Percentiles rank a stretch among this genome's conserved stretches.
These are phyloP conservation scores for Microcebus murinus DNA, from an alignment of 2,113 vertebrate genomes.

Conservation along the genomic window DNA sequence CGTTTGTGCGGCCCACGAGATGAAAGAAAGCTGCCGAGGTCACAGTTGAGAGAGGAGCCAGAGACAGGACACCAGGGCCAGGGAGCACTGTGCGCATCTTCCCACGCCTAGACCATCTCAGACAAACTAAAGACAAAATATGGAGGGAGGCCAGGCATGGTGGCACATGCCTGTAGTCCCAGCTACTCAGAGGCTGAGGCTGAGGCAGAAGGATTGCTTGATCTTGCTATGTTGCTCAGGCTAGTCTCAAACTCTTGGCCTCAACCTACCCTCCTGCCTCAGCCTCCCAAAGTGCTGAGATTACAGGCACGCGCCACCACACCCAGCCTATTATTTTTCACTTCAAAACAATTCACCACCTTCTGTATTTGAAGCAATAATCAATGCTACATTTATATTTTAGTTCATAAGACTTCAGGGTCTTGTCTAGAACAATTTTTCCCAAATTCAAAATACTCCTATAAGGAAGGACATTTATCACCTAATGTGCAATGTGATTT, in stretches of 20 bases:
- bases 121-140: not conserved
- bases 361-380: conserved; percentile 4
- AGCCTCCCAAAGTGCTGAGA: too few relatives aligned
- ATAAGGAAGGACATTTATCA: not conserved
- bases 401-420: not conserved
- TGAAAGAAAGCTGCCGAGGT: not conserved
- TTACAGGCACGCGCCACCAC: too few relatives aligned
- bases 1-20: not conserved
- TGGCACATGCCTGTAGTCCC: too few relatives aligned
- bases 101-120: not conserved
- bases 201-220: too few relatives aligned
- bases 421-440: not conserved
- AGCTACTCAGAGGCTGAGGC: too few relatives aligned
- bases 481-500: not conserved
- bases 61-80: not conserved
- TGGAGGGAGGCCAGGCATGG: not conserved
- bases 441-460: not conserved
- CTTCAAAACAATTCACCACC: conserved; percentile 14
- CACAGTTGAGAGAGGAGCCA: not conserved
- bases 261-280: too few relatives aligned
- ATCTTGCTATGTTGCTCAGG: too few relatives aligned
- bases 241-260: too few relatives aligned
- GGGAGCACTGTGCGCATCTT: not conserved
- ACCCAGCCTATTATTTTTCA: not conserved
- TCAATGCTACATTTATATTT: not conserved